Conservation (phyloP, 2,797 vertebrate genomes). For the Pteropus rufus region DNA sequence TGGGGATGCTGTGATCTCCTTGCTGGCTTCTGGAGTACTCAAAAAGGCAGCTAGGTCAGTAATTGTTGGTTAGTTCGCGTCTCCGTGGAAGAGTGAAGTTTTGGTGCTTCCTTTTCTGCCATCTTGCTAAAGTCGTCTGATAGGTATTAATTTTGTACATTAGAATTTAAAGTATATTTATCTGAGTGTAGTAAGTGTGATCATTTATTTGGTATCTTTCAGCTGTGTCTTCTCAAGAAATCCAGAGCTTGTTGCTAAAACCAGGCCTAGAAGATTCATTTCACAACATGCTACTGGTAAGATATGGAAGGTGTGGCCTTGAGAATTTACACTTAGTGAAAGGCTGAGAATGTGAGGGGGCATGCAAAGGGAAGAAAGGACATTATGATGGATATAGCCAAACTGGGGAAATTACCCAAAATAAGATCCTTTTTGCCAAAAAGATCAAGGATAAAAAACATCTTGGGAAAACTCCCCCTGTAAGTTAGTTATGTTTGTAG, state of each 20-base stretch:
- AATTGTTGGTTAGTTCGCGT: conserved; percentile 55
- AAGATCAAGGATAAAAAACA: neutral
- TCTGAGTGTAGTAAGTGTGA: neutral
- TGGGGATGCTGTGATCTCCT: neutral
- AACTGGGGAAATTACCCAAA: neutral
- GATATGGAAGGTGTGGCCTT: neutral
- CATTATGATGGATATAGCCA: neutral
- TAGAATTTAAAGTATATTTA: neutral
- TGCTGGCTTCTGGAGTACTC: neutral
- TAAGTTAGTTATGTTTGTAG: neutral
- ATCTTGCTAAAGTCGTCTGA: neutral
- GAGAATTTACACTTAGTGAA: neutral
- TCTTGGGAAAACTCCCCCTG: neutral
- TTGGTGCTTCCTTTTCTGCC: neutral
- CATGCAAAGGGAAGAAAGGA: neutral
- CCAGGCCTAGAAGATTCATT: neutral
- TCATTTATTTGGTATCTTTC: conserved; percentile 23
- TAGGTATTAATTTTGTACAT: neutral
- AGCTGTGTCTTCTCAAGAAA: neutral
- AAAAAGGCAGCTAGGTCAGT: neutral
- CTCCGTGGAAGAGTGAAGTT: neutral
- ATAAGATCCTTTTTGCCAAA: neutral
- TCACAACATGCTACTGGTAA: neutral
- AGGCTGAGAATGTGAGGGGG: neutral
- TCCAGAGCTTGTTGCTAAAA: neutral